phyloP scores from a whole-genome alignment of 53 echinoderm and acorn worm genomes.

The Temnopleurus reevesii region DNA sequence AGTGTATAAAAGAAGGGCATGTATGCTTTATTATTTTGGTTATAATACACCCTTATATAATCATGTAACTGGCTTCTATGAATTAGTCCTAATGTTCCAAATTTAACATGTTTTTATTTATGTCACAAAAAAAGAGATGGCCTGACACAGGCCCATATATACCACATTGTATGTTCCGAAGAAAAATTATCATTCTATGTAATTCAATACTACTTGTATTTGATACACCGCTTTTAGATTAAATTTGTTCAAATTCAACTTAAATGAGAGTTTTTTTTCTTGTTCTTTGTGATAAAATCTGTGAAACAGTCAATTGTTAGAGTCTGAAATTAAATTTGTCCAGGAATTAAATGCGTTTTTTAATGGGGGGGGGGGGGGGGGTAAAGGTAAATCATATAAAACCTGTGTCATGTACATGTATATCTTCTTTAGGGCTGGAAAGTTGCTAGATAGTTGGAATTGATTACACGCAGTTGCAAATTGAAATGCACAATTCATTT shows the following conservation, averaged over 20 bases:
- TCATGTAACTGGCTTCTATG: background rate
- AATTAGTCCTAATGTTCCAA: background rate
- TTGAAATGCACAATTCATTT: too few relatives aligned
- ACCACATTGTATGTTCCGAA: constrained; percentile 10
- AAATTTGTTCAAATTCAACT: constrained; percentile 43
- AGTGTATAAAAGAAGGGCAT: background rate
- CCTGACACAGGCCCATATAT: background rate
- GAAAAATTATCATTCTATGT: constrained; percentile 40
- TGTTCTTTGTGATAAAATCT: background rate
- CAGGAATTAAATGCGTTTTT: background rate
- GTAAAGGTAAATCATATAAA: too few relatives aligned
- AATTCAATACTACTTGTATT: constrained; percentile 39
- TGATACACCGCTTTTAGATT: constrained; percentile 41
- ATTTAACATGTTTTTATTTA: constrained; percentile 5
- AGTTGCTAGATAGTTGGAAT: too few relatives aligned
- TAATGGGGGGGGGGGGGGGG: background rate
- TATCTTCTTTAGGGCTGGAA: too few relatives aligned
- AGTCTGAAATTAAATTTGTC: too few relatives aligned
- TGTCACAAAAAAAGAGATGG: background rate
- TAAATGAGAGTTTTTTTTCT: background rate
- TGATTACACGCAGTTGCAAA: too few relatives aligned
- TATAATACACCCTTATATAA: background rate
- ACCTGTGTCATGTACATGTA: too few relatives aligned
- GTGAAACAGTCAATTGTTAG: background rate
- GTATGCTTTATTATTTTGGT: background rate